phyloP scores from a whole-genome alignment of 2,888 invertebrate genomes.

The Erpobdella octoculata region DNA sequence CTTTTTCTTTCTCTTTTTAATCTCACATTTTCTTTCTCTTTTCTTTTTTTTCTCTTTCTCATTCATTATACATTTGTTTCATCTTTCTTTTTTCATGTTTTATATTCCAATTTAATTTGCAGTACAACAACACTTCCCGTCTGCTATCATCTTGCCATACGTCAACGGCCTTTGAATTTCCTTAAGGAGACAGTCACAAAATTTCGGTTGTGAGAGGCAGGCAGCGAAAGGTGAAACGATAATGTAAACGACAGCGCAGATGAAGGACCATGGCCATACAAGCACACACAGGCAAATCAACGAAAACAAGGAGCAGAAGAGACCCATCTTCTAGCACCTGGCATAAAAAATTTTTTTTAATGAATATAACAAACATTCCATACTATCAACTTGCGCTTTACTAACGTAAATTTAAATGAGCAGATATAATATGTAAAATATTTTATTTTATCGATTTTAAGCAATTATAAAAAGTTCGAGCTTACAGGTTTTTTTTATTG shows the following conservation, averaged over 20 bases:
- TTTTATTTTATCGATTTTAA: too few relatives aligned
- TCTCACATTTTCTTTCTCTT: not conserved
- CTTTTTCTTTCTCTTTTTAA: too few relatives aligned
- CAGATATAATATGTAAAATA: too few relatives aligned
- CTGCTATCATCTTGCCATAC: not conserved
- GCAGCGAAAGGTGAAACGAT: slow-evolving; percentile 42
- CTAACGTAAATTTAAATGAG: too few relatives aligned
- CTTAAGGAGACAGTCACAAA: slow-evolving; percentile 40
- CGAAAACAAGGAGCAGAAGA: slow-evolving; percentile 43
- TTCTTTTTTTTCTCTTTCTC: not conserved
- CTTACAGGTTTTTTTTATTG: too few relatives aligned
- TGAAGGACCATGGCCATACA: slow-evolving; percentile 38
- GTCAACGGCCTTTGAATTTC: slow-evolving; percentile 41
- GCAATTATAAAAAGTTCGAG: too few relatives aligned
- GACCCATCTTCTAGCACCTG: slow-evolving; percentile 27
- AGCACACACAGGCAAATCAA: slow-evolving; percentile 39
- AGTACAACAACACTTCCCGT: not conserved
- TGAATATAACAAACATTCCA: too few relatives aligned
- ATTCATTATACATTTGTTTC: not conserved
- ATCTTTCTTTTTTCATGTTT: not conserved
- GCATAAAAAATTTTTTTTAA: too few relatives aligned
- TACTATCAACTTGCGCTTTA: too few relatives aligned
- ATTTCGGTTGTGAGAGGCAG: slow-evolving; percentile 36
- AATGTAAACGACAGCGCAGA: slow-evolving; percentile 41
- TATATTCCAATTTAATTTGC: not conserved